Evolutionary conservation across 30 jellyfish, hydroid and myxozoan genomes (phyloP).

Genomic region (Hydractinia symbiolongicarpus): DNA sequence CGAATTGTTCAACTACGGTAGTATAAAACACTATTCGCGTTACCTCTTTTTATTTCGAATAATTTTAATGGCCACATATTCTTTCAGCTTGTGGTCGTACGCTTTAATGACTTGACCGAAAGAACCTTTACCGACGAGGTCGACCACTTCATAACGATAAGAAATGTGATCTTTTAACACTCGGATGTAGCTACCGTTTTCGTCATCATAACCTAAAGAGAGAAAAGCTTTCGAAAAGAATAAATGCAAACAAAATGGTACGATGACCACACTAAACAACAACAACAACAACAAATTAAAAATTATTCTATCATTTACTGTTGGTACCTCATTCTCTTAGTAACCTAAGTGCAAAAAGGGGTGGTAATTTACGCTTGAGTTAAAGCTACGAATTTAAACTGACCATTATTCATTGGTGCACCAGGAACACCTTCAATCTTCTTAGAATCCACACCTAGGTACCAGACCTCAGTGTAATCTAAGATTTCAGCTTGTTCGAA

Average conservation of each 20-base stretch:
- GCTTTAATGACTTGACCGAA: conserved; percentile 93
- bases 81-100: conserved; percentile 70
- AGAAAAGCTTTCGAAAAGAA: neutral
- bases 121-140: conserved; percentile 83
- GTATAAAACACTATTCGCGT: neutral
- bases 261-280: no score
- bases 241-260: no score
- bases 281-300: no score
- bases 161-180: conserved; percentile 81
- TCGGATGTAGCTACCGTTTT: conserved; percentile 76
- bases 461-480: conserved; percentile 89
- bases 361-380: no score
- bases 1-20: no score
- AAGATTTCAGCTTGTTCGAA: conserved; percentile 90
- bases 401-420: conserved; percentile 87
- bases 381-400: neutral
- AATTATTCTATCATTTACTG: no score
- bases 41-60: conserved; percentile 85
- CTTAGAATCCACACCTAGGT: conserved; percentile 72
- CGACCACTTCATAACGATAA: conserved; percentile 78
- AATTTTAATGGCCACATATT: conserved; percentile 75
- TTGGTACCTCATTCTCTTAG: no score
- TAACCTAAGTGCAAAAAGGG: no score
- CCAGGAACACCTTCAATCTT: conserved; percentile 94
- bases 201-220: conserved; percentile 85